These are phyloP conservation scores for Gadopsis marmoratus DNA, from an alignment of 2,797 vertebrate genomes.

Conservation along the genomic window DNA sequence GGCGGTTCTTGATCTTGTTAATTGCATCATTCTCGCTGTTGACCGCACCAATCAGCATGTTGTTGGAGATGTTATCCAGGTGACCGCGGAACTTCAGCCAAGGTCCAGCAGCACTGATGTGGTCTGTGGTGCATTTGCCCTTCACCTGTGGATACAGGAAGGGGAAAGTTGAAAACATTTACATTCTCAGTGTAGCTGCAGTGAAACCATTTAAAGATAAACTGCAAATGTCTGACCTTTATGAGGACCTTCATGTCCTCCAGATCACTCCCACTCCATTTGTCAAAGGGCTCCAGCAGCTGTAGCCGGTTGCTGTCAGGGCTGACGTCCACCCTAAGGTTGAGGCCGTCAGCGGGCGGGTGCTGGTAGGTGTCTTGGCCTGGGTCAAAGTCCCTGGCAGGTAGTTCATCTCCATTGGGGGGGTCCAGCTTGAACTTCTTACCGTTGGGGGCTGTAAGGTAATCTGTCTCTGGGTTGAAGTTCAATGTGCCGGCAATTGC, in stretches of 20 bases:
- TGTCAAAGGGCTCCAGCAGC: slow-evolving; percentile 94
- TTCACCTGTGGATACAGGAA: slow-evolving; percentile 90
- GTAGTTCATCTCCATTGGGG: slow-evolving; percentile 93
- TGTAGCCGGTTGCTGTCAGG: slow-evolving; percentile 94
- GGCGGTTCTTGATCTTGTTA: slow-evolving; percentile 90
- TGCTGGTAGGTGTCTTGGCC: slow-evolving; percentile 98
- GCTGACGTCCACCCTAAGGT: slow-evolving; percentile 88
- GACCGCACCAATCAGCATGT: slow-evolving; percentile 94
- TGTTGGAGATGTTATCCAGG: slow-evolving; percentile 98
- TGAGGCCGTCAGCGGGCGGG: slow-evolving; percentile 87
- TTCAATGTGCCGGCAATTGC: slow-evolving; percentile 93
- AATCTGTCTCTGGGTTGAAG: slow-evolving; percentile 95
- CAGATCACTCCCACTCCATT: slow-evolving; percentile 90
- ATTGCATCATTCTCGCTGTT: slow-evolving; percentile 93
- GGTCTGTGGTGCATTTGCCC: slow-evolving; percentile 97
- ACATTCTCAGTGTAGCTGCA: neutral
- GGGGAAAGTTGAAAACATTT: slow-evolving; percentile 6
- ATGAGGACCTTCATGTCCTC: slow-evolving; percentile 93
- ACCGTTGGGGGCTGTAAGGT: slow-evolving; percentile 90
- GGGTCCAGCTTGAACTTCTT: slow-evolving; percentile 94
- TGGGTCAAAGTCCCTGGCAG: slow-evolving; percentile 91
- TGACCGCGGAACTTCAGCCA: slow-evolving; percentile 99
- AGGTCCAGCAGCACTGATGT: slow-evolving; percentile 95
- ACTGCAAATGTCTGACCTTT: slow-evolving; percentile 85
- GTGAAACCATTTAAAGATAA: neutral